A percentile compares a stretch with the other conserved stretches of the same genome.
Evolutionary conservation across 2,888 invertebrate genomes (phyloP).

Genomic region (Lepidocyrtoides sp.): DNA sequence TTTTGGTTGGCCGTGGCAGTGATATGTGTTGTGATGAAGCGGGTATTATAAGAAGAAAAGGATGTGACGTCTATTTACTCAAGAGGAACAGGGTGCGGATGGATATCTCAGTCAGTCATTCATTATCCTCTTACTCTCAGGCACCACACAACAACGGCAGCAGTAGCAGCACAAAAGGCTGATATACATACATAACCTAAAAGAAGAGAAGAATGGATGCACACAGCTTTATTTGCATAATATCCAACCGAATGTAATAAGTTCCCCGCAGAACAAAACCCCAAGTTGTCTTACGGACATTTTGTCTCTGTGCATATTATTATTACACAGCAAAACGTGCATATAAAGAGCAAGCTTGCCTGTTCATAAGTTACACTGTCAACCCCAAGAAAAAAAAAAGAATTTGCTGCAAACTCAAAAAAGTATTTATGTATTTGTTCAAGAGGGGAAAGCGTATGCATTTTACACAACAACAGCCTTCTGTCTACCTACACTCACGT

Average conservation of each 20-base stretch:
- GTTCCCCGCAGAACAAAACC: constrained; percentile 68
- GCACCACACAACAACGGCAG: not conserved
- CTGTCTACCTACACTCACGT: not conserved
- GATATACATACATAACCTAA: constrained; percentile 1
- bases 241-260: constrained; percentile 61
- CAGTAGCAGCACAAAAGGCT: not conserved
- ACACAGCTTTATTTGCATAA: constrained; percentile 75
- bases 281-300: constrained; percentile 22
- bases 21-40: constrained; percentile 37
- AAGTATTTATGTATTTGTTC: not conserved
- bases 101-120: constrained; percentile 68
- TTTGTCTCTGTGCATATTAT: constrained; percentile 23
- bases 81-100: constrained; percentile 70
- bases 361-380: constrained; percentile 64
- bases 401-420: constrained; percentile 23
- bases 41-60: constrained; percentile 42
- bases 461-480: not conserved
- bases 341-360: constrained; percentile 49
- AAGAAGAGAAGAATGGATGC: constrained; percentile 61
- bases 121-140: constrained; percentile 52
- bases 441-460: constrained; percentile 44
- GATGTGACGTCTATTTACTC: constrained; percentile 65
- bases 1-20: constrained; percentile 42
- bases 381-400: constrained; percentile 54
- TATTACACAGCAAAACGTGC: constrained; percentile 14